Conservation (phyloP, 2,888 invertebrate species). For the Chironomus tentans region DNA sequence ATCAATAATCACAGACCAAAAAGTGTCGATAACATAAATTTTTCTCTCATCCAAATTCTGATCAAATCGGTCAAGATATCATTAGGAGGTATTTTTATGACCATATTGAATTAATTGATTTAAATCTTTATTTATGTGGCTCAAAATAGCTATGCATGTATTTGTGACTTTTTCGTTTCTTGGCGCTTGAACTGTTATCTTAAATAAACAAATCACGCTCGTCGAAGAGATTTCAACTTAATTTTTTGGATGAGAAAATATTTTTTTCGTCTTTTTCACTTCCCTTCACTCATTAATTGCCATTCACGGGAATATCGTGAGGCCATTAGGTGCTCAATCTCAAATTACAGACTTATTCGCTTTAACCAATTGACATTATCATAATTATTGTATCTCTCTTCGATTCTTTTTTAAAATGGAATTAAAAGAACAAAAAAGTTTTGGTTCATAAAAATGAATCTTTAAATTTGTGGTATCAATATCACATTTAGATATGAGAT, state of each 20-base stretch:
- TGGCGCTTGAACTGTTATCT: not conserved
- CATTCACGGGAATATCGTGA: too few relatives aligned
- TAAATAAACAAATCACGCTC: not conserved
- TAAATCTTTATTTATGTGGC: not conserved
- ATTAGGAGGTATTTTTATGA: slow-evolving; percentile 7
- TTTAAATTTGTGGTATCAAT: too few relatives aligned
- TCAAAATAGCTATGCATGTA: not conserved
- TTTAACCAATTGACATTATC: too few relatives aligned
- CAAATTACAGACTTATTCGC: not conserved
- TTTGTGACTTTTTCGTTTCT: not conserved
- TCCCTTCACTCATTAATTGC: too few relatives aligned
- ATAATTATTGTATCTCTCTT: too few relatives aligned
- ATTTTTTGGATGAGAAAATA: not conserved
- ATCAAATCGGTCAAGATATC: not conserved
- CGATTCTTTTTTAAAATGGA: too few relatives aligned
- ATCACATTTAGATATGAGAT: too few relatives aligned
- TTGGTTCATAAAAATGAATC: too few relatives aligned
- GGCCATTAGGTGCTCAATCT: not conserved
- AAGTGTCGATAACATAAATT: not conserved
- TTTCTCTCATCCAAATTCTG: not conserved
- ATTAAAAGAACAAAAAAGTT: too few relatives aligned
- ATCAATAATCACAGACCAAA: not conserved
- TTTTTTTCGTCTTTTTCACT: not conserved
- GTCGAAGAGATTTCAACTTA: not conserved
- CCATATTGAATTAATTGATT: slow-evolving; percentile 16